These are phyloP conservation scores for Cryptotermes secundus DNA, from an alignment of 1,140 invertebrate genomes.

Conservation along the genomic window DNA sequence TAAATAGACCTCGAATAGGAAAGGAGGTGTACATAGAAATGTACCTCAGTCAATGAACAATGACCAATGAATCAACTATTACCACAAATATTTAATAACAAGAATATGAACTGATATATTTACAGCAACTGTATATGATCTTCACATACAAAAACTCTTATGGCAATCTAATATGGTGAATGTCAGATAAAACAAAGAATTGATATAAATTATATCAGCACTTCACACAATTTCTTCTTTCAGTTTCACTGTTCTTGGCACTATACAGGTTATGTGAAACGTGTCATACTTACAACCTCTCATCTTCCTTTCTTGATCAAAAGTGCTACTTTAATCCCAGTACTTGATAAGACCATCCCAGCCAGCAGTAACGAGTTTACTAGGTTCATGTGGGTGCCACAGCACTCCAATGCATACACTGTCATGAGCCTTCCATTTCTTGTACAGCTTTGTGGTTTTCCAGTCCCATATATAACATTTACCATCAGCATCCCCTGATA, in stretches of 20 bases:
- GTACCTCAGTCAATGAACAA: too few species aligned
- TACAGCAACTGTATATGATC: too few species aligned
- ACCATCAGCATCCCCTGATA: constrained; percentile 99
- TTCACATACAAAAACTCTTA: not conserved
- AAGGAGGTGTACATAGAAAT: too few species aligned
- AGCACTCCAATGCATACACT: constrained; percentile 91
- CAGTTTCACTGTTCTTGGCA: not conserved
- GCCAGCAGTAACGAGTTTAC: constrained; percentile 92
- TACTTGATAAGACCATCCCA: constrained; percentile 99
- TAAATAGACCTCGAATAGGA: too few species aligned
- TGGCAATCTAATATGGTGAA: not conserved
- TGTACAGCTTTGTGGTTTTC: constrained; percentile 97
- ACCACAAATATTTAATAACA: too few species aligned
- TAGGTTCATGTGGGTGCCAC: constrained; percentile 99
- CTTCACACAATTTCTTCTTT: not conserved
- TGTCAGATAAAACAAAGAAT: not conserved
- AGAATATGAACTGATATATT: too few species aligned
- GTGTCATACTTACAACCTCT: not conserved
- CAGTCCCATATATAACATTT: constrained; percentile 99
- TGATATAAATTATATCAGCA: not conserved
- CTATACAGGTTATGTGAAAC: not conserved
- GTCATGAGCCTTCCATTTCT: constrained; percentile 99
- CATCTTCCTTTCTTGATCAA: not conserved
- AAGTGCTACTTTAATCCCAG: constrained; percentile 78
- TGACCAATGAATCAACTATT: too few species aligned